Conservation (phyloP, 2,113 vertebrate species). For the Nesogale talazaci region DNA sequence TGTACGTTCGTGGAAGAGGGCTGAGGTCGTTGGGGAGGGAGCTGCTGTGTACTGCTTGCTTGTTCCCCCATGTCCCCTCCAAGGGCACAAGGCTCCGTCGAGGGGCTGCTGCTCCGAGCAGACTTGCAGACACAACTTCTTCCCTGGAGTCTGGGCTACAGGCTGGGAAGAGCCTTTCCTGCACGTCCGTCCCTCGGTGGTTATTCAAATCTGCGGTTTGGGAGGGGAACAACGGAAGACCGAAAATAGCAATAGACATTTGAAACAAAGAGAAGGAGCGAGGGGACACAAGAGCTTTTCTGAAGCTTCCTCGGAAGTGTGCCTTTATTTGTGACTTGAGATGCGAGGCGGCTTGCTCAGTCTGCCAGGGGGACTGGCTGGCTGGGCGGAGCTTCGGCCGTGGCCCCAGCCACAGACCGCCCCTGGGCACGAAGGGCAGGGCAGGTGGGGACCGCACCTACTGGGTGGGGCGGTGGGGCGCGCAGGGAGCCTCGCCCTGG, state of each 20-base stretch:
- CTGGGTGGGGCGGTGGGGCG: not conserved
- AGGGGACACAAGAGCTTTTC: not conserved
- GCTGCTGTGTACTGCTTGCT: not conserved
- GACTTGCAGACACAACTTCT: slow-evolving; percentile 14
- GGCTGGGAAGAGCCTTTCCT: slow-evolving; percentile 57
- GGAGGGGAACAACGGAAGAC: slow-evolving; percentile 7
- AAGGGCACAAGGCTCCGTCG: slow-evolving; percentile 11
- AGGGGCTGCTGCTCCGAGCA: slow-evolving; percentile 37
- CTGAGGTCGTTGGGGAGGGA: not conserved
- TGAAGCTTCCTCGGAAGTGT: not conserved
- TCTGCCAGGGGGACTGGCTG: not conserved
- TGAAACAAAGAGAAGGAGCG: not conserved
- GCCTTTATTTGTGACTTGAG: not conserved
- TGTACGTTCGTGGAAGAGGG: not conserved
- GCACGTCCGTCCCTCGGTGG: slow-evolving; percentile 40
- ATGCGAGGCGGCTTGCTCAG: not conserved
- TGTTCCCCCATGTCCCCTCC: not conserved
- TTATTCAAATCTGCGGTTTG: slow-evolving; percentile 49
- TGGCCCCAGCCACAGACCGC: no score
- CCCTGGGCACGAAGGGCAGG: no score
- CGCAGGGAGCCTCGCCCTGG: no score
- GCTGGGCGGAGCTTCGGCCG: not conserved
- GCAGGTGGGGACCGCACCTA: no score
- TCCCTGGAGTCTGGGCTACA: slow-evolving; percentile 20
- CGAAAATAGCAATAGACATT: slow-evolving; percentile 53